Conservation (phyloP, 2,888 invertebrate species). For the Tethea ocularis region DNA sequence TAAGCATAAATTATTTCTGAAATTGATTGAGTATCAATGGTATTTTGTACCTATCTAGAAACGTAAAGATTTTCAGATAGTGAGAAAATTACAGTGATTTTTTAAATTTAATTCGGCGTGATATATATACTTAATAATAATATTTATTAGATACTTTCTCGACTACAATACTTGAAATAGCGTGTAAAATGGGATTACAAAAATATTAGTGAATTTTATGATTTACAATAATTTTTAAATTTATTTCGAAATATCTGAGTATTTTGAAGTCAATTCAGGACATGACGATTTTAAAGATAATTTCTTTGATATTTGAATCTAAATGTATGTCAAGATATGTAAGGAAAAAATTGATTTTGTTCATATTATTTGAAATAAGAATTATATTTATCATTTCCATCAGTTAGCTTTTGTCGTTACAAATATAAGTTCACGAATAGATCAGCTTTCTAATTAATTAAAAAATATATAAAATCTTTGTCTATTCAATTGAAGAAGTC, state of each 20-base stretch:
- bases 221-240: constrained; percentile 8
- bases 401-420: not conserved
- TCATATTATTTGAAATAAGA: not conserved
- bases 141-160: constrained; percentile 8
- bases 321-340: not conserved
- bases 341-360: not conserved
- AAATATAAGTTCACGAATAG: not conserved
- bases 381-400: not conserved
- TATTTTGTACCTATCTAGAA: not conserved
- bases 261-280: not conserved
- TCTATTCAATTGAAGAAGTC: no score
- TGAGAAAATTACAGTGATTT: constrained; percentile 18
- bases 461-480: not conserved
- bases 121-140: constrained; percentile 16
- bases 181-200: constrained; percentile 53
- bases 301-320: not conserved
- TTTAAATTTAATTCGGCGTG: constrained; percentile 21
- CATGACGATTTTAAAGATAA: not conserved
- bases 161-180: constrained; percentile 23
- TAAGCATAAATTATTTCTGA: constrained; percentile 41
- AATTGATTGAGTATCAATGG: constrained; percentile 13
- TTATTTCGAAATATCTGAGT: not conserved
- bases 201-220: constrained; percentile 44
- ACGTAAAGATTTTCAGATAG: constrained; percentile 15
- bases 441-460: not conserved